Conservation (phyloP, 2,797 vertebrate genomes). For the Tragelaphus eurycerus region DNA sequence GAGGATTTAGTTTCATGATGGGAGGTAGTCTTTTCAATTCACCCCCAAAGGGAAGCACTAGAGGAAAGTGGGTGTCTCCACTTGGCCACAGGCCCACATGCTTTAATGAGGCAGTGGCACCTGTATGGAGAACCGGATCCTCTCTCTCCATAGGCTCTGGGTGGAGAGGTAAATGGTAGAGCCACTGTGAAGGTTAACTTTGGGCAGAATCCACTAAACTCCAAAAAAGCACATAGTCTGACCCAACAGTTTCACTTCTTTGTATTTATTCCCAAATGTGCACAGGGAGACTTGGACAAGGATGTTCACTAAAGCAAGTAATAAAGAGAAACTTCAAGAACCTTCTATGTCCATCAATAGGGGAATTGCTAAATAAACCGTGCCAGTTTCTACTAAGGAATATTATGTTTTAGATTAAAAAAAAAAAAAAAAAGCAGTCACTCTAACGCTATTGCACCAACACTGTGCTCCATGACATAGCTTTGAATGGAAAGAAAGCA, state of each 20-base stretch:
- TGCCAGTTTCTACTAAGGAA: neutral
- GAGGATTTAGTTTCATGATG: neutral
- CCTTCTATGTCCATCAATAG: neutral
- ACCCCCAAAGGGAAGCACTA: neutral
- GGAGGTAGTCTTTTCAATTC: conserved; percentile 30
- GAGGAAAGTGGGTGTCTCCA: neutral
- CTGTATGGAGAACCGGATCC: neutral
- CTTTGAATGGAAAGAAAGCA: neutral
- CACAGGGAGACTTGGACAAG: neutral
- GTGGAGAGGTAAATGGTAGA: neutral
- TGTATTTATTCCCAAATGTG: conserved; percentile 23
- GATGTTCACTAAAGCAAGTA: neutral
- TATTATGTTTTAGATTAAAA: neutral
- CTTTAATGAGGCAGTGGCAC: neutral
- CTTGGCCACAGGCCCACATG: neutral
- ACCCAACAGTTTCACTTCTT: neutral
- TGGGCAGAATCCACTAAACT: neutral
- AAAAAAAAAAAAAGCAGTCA: neutral
- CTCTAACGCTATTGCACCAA: neutral
- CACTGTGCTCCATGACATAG: neutral
- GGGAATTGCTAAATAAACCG: neutral
- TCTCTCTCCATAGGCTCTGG: neutral
- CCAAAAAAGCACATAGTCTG: neutral
- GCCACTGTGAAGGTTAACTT: neutral
- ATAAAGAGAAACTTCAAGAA: neutral